Evolutionary conservation across 2,888 invertebrate species (phyloP).

Genomic region (Ophonus ardosiacus): DNA sequence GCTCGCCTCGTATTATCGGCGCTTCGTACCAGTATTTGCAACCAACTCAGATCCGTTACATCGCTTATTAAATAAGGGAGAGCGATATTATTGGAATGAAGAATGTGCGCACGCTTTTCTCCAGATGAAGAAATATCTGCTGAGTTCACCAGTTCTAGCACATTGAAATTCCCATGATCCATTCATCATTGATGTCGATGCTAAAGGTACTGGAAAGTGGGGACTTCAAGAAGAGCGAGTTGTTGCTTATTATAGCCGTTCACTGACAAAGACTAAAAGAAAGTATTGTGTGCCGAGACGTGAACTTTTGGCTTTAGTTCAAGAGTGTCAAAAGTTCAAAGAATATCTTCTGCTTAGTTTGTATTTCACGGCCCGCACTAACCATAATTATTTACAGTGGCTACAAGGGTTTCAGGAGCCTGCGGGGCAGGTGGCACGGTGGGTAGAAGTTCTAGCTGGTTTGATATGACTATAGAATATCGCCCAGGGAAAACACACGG

Average conservation of each 20-base stretch:
- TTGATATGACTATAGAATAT: constrained; percentile 23
- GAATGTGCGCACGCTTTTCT: background rate
- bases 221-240: background rate
- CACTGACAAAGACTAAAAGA: no score
- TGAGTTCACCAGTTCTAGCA: background rate
- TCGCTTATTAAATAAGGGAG: constrained; percentile 65
- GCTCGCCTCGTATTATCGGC: constrained; percentile 70
- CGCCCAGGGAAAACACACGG: background rate
- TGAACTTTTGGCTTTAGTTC: constrained; percentile 46
- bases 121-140: background rate
- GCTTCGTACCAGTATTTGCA: constrained; percentile 65
- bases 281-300: no score
- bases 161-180: constrained; percentile 12
- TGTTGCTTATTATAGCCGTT: no score
- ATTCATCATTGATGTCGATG: constrained; percentile 51
- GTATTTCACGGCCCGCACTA: constrained; percentile 5
- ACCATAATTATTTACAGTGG: constrained; percentile 38
- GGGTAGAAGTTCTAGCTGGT: constrained; percentile 45
- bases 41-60: constrained; percentile 63
- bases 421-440: constrained; percentile 42
- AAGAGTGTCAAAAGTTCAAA: constrained; percentile 21
- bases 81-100: background rate
- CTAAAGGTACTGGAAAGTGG: constrained; percentile 31
- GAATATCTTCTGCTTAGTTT: constrained; percentile 14
- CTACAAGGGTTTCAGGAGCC: constrained; percentile 34